Evolutionary conservation across 2,797 vertebrate genomes (phyloP).

Genomic region (Galagoides demidoff): DNA sequence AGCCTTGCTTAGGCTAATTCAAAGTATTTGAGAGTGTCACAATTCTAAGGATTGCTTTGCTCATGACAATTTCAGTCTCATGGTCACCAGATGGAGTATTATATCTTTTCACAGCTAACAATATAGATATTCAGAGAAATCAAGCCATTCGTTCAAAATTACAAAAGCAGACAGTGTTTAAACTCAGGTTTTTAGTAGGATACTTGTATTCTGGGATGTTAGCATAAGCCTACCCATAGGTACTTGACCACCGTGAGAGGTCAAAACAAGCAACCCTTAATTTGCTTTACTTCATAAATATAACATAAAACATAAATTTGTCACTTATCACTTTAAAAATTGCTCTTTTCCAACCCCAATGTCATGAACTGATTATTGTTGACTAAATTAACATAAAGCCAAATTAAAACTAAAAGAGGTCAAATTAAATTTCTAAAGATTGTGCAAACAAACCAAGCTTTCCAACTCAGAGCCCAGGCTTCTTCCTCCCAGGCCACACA

Average conservation of each 20-base stretch:
- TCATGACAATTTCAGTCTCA: neutral
- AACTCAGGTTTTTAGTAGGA: neutral
- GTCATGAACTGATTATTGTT: neutral
- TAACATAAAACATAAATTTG: neutral
- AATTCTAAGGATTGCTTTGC: neutral
- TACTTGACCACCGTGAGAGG: neutral
- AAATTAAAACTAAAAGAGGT: slow-evolving; percentile 12
- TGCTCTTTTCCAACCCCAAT: neutral
- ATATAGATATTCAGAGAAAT: neutral
- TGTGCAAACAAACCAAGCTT: neutral
- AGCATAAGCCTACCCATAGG: neutral
- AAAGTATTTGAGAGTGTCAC: neutral
- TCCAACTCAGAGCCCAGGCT: neutral
- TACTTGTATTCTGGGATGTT: neutral
- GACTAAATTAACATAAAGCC: neutral
- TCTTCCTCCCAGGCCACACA: neutral
- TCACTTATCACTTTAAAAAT: neutral
- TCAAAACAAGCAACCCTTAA: neutral
- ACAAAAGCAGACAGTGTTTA: neutral
- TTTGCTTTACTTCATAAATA: neutral
- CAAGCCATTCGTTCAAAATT: neutral
- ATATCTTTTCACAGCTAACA: neutral
- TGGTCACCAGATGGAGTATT: neutral
- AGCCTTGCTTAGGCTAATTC: neutral
- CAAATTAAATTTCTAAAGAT: neutral